Evolutionary conservation across 1,140 invertebrate genomes (phyloP).

Genomic region (Leptinotarsa undecemlineata): DNA sequence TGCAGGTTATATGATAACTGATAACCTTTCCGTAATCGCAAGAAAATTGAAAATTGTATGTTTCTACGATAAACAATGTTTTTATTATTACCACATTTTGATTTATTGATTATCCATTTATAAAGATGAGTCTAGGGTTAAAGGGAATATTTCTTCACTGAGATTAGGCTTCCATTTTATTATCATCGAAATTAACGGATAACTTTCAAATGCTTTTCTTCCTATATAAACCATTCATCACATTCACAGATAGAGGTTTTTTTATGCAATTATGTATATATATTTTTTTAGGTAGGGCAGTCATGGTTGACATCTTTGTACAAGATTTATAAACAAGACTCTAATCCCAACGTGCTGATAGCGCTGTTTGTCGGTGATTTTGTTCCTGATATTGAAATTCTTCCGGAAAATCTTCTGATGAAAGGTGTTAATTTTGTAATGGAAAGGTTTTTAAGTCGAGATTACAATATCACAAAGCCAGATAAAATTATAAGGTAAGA

Average conservation of each 20-base stretch:
- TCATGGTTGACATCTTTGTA: background rate
- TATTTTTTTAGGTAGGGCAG: background rate
- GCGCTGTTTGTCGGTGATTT: conserved; percentile 61
- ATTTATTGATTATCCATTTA: no score
- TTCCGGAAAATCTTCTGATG: conserved; percentile 57
- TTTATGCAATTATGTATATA: background rate
- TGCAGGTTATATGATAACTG: no score
- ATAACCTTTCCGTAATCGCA: no score
- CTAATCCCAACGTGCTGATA: conserved; percentile 57
- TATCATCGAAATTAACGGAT: no score
- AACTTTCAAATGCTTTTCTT: background rate
- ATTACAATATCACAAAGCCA: background rate
- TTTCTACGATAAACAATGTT: no score
- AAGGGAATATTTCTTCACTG: no score
- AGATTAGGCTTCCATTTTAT: no score
- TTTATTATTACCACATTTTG: no score
- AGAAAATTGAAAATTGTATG: no score
- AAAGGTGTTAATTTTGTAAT: conserved; percentile 55
- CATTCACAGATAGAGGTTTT: no score
- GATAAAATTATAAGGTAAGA: conserved; percentile 13
- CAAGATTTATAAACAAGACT: conserved; percentile 3
- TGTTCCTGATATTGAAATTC: conserved; percentile 59
- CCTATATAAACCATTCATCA: background rate
- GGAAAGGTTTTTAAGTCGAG: conserved; percentile 16
- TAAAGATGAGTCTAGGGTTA: no score